These are phyloP conservation scores for Seira musarum DNA, from an alignment of 2,888 invertebrate species.

Conservation along the genomic window DNA sequence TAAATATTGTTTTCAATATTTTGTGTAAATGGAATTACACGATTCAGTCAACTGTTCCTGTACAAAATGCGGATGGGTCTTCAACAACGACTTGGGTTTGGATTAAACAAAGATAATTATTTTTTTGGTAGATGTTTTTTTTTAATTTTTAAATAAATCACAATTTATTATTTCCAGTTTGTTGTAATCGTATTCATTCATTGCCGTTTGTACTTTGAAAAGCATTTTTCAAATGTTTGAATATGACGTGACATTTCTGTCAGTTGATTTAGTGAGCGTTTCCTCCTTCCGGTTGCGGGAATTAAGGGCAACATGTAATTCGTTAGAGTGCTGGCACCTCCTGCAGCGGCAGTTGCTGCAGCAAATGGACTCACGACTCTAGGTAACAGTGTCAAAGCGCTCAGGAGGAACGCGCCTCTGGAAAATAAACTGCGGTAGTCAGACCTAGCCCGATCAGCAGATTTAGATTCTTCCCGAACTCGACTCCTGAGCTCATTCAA, in stretches of 20 bases:
- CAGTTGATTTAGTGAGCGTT: slow-evolving; percentile 14
- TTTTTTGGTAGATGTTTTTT: no score
- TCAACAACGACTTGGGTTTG: slow-evolving; percentile 60
- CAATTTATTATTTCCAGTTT: no score
- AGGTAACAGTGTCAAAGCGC: slow-evolving; percentile 66
- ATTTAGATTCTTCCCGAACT: slow-evolving; percentile 58
- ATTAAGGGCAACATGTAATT: slow-evolving; percentile 58
- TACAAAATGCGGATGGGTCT: slow-evolving; percentile 57
- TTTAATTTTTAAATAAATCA: no score
- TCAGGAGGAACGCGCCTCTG: slow-evolving; percentile 67
- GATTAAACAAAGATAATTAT: slow-evolving; percentile 33
- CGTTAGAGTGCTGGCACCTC: slow-evolving; percentile 36
- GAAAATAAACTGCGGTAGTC: slow-evolving; percentile 65
- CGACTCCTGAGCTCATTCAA: slow-evolving; percentile 64
- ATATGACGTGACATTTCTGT: background rate
- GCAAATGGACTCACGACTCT: slow-evolving; percentile 54
- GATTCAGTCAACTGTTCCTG: slow-evolving; percentile 52
- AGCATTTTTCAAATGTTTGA: slow-evolving; percentile 41
- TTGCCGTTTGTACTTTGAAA: slow-evolving; percentile 22
- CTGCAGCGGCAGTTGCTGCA: slow-evolving; percentile 51
- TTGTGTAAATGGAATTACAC: slow-evolving; percentile 43
- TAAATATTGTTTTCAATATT: slow-evolving; percentile 55
- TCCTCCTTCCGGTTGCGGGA: slow-evolving; percentile 27
- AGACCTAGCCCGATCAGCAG: slow-evolving; percentile 61
- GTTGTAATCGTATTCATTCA: no score